Evolutionary conservation across 2,888 invertebrate species (phyloP), one percentile per base, ranked within the genome.

Genomic region (Heliconius cydno): DNA sequence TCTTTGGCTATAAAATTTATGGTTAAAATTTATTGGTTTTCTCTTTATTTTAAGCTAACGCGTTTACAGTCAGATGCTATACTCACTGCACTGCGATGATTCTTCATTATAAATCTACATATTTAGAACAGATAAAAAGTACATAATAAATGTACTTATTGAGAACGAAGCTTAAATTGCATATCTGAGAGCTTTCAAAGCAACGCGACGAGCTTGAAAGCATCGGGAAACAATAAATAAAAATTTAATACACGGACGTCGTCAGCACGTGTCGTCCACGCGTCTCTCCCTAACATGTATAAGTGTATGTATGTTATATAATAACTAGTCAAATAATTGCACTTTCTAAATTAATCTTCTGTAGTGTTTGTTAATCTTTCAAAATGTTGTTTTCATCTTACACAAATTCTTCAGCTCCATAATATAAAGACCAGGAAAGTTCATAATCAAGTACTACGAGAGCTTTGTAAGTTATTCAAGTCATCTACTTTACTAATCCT

Each of bases 261-360:
- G 75, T 81, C 74, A 78, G 79, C 84, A 82, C 87, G 85, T 84
- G 86, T 77, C 85, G 84, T 22, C 84, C 83, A 77, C 85, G 81
- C 86, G 84, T 85, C 86, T 80, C 85, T 73, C 80, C 76, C 52
- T 86, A 85, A 60, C 19, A 10, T 86, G 82, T 87, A 86, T 38
- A 30, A 60, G 6, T n/a, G 46, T 46, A 46, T 81, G 71, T 63
- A 63, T 57, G 19, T 57, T 12, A 68, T n/a, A n/a, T 86, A 91
- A 92, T 88, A 89, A 90, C 89, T 87, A 90, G 91, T 91, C 89
- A 85, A 88, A 87, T 92, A 92, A 93, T 93, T 92, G 91, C 90
- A 86, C 84, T 84, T 41, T 68, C 86, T 85, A 84, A 67, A 75
- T 79, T 92, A 90, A 92, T 91, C 89, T 89, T 79, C 77, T 85